phyloP scores from a whole-genome alignment of 2,888 invertebrate species.

The Eupsilia transversa region DNA sequence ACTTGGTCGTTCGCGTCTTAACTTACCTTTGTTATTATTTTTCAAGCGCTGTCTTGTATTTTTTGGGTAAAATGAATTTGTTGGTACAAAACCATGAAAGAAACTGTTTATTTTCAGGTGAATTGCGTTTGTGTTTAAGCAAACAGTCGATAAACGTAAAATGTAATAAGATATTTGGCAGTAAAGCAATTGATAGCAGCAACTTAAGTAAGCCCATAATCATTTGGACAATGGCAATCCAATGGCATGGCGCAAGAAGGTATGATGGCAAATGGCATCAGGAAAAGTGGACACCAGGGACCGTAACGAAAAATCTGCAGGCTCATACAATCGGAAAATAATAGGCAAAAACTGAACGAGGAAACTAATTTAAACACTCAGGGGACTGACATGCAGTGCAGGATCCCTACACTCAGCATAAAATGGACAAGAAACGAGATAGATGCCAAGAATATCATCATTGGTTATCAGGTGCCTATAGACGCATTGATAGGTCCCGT shows the following conservation, averaged over 20 bases:
- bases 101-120: conserved; percentile 15
- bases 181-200: not conserved
- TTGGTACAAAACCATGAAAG: not conserved
- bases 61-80: conserved; percentile 34
- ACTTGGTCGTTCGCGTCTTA: conserved; percentile 22
- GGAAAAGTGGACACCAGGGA: not conserved
- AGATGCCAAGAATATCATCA: not conserved
- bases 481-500: too few relatives aligned
- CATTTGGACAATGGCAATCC: not conserved
- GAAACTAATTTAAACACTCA: not conserved
- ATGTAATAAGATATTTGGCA: not conserved
- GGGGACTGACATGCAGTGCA: not conserved
- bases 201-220: not conserved
- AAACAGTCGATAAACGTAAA: conserved; percentile 3
- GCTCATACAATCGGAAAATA: not conserved
- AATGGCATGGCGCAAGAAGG: not conserved
- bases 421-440: not conserved
- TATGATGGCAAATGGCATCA: not conserved
- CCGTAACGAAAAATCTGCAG: not conserved
- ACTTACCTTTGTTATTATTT: conserved; percentile 47
- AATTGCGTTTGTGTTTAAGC: conserved; percentile 4
- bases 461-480: too few relatives aligned
- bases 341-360: conserved; percentile 2
- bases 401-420: not conserved
- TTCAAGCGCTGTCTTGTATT: conserved; percentile 37